Base-by-base conservation (phyloP, 1,140 invertebrate genomes). In the Meloidogyne hapla region DNA sequence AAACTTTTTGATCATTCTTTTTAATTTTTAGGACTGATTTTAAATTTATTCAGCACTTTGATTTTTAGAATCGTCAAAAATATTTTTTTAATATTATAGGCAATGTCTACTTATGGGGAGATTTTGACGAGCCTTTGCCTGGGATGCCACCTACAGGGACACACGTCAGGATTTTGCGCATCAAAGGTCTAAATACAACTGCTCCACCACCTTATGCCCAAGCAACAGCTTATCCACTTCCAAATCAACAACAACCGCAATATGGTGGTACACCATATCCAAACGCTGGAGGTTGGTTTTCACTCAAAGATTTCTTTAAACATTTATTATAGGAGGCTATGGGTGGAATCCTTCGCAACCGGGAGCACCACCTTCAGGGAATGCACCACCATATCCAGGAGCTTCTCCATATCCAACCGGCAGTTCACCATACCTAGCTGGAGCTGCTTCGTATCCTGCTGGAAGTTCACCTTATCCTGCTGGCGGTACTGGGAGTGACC, bases 81-180 rank as follows among this genome's bases (percentile, higher is more conserved):
- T n/a, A n/a, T n/a, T n/a, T n/a, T 0, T 23, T 40, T 69, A 69
- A 26, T 3, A 13, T 65, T 75, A n/a, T 33, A 84, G 83, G 83
- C 21, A 84, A 85, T 80, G 81, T 86, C 40, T 86, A 83, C 56
- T 71, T 87, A 12, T 86, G 85, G 85, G 85, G 85, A 48, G 85
- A 86, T 70, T 86, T 86, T 65, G 85, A 86, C 33, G 76, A 86
- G 69, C 84, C 84, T 48, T 70, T 86, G 48, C 84, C 84, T 62
- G 85, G 85, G n/a, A 87, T 86, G 84, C 85, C 85, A n/a, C 48
- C 76, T 25, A 42, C 70, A 12, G 80, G 82, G 23, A 86, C 85
- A 15, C 85, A 86, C 81, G 77, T 86, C 6, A 80, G 85, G 13
- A 86, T 86, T 75, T 77, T 86, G 28, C 79, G 77, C 38, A 80